Conservation (phyloP, 2,797 vertebrate genomes). For the Takifugu ocellatus region DNA sequence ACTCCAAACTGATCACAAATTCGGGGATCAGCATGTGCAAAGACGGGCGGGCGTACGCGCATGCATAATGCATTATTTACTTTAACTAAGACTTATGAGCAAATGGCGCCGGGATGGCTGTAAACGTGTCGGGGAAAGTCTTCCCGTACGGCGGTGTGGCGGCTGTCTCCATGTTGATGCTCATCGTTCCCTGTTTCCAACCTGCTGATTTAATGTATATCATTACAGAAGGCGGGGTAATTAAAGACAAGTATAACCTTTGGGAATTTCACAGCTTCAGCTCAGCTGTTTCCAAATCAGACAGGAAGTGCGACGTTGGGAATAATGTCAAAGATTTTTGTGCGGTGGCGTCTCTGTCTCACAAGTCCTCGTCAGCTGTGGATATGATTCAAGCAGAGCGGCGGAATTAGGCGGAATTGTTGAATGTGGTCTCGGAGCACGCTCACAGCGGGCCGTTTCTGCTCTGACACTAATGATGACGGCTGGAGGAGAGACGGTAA, state of each 20-base stretch:
- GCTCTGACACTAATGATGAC: slow-evolving; percentile 15
- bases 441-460: background rate
- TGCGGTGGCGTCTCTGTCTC: slow-evolving; percentile 44
- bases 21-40: slow-evolving; percentile 35
- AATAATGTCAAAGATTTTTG: slow-evolving; percentile 40
- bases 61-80: slow-evolving; percentile 44
- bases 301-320: slow-evolving; percentile 34
- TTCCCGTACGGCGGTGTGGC: slow-evolving; percentile 5
- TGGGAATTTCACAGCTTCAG: slow-evolving; percentile 43
- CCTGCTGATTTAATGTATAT: slow-evolving; percentile 55
- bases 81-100: slow-evolving; percentile 27
- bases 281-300: slow-evolving; percentile 47
- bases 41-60: slow-evolving; percentile 13
- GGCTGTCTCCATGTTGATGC: slow-evolving; percentile 37
- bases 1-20: slow-evolving; percentile 36
- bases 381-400: slow-evolving; percentile 42
- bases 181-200: slow-evolving; percentile 33
- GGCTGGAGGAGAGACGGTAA: slow-evolving; percentile 17
- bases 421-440: slow-evolving; percentile 38
- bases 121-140: background rate
- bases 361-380: slow-evolving; percentile 35
- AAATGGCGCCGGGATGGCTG: slow-evolving; percentile 30
- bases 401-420: slow-evolving; percentile 60
- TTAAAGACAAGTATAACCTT: slow-evolving; percentile 54
- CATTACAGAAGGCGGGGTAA: slow-evolving; percentile 55